Percentiles rank a stretch among this genome's conserved stretches.
phyloP scores from a whole-genome alignment of 2,797 vertebrate species.

The Spinus pinus region DNA sequence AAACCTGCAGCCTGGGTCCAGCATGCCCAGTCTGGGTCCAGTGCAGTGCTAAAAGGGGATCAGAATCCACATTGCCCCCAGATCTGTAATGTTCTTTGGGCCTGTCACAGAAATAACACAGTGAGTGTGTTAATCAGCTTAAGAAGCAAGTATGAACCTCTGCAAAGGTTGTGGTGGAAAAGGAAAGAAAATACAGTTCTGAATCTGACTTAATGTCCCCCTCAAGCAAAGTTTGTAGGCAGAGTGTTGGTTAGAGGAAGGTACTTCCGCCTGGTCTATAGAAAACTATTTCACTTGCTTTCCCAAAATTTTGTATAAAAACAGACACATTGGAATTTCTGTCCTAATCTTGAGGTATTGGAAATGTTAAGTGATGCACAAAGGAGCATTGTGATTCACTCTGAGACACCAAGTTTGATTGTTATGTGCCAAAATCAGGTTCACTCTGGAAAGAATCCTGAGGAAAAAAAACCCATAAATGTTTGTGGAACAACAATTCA shows the following conservation, averaged over 20 bases:
- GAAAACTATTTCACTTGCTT: neutral
- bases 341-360: neutral
- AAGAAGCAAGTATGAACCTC: neutral
- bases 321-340: neutral
- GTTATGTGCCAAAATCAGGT: neutral
- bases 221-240: neutral
- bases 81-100: rapidly evolving
- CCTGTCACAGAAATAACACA: neutral
- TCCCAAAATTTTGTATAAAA: neutral
- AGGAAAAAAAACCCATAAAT: neutral
- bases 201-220: neutral
- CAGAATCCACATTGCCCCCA: neutral
- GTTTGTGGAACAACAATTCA: neutral
- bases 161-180: neutral
- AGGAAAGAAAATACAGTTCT: neutral
- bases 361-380: neutral
- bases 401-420: neutral
- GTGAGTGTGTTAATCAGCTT: neutral
- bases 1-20: neutral
- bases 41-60: neutral
- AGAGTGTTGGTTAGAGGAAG: neutral
- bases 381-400: neutral
- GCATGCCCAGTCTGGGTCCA: neutral
- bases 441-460: neutral
- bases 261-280: neutral